phyloP scores from a whole-genome alignment of 2,113 vertebrate species.

The Eurypyga helias region DNA sequence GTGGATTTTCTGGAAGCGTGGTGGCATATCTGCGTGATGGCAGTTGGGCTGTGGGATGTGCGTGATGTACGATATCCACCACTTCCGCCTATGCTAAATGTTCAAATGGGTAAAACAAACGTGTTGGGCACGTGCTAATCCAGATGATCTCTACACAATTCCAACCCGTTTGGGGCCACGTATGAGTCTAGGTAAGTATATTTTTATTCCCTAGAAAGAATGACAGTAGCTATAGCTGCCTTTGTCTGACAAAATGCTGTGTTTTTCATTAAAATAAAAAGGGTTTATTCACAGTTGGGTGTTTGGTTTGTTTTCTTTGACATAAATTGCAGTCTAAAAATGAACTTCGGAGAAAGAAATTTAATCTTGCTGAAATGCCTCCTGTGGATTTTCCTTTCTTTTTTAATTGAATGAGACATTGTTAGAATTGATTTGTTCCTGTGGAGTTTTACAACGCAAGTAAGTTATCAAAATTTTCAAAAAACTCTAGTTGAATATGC shows the following conservation, averaged over 20 bases:
- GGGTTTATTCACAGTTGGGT: neutral
- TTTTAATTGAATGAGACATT: neutral
- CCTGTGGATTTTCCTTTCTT: neutral
- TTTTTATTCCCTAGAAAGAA: neutral
- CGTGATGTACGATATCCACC: neutral
- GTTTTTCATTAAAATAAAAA: conserved; percentile 8
- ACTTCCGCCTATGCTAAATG: neutral
- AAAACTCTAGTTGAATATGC: neutral
- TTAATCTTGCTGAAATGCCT: neutral
- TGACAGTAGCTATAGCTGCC: neutral
- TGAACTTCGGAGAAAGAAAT: neutral
- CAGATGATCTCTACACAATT: neutral
- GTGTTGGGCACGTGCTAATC: neutral
- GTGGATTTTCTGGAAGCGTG: accelerated
- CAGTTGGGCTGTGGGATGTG: neutral
- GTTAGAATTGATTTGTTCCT: neutral
- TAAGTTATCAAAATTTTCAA: neutral
- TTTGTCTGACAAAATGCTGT: neutral
- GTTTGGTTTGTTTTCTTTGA: conserved; percentile 10
- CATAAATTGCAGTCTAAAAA: conserved; percentile 13
- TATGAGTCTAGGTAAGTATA: neutral
- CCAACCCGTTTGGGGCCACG: neutral
- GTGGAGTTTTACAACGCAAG: neutral
- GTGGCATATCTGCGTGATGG: accelerated
- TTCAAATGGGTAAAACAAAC: neutral